Percentiles rank a stretch among this genome's conserved stretches.
Evolutionary conservation across 2,113 vertebrate genomes (phyloP).

Genomic region (Gobius niger): DNA sequence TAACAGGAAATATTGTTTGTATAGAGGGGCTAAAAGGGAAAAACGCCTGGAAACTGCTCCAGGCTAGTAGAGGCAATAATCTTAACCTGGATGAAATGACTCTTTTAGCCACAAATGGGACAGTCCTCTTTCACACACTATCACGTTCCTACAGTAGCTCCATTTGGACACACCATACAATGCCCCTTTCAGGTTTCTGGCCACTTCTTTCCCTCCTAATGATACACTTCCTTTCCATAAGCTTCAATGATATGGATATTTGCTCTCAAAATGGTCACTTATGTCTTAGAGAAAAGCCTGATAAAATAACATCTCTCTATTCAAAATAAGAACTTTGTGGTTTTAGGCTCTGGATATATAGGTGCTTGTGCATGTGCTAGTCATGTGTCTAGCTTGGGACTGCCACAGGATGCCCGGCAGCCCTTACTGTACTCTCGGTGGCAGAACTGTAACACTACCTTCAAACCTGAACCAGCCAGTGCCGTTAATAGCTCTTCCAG

Average conservation of each 20-base stretch:
- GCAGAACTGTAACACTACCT: slow-evolving; percentile 41
- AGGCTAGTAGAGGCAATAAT: background rate
- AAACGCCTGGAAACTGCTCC: background rate
- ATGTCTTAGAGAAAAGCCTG: background rate
- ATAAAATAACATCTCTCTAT: background rate
- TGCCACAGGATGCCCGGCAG: slow-evolving; percentile 26
- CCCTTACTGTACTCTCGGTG: slow-evolving; percentile 9
- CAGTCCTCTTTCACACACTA: slow-evolving; percentile 4
- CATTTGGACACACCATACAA: background rate
- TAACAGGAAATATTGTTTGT: too few species aligned
- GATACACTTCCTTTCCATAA: slow-evolving; percentile 5
- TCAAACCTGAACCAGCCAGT: slow-evolving; percentile 46
- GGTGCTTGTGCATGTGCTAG: background rate
- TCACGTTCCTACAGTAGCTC: background rate
- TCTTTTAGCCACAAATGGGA: background rate
- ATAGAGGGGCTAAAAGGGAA: background rate
- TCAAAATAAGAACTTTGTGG: background rate
- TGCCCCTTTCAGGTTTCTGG: slow-evolving; percentile 1
- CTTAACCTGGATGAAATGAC: background rate
- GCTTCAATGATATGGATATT: slow-evolving; percentile 5
- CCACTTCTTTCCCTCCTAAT: slow-evolving; percentile 1
- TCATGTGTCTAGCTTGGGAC: slow-evolving; percentile 16
- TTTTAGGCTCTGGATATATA: background rate
- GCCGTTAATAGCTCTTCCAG: slow-evolving; percentile 56
- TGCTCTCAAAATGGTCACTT: background rate